These are phyloP conservation scores for Xenops minutus DNA, from an alignment of 2,797 vertebrate genomes.

Conservation along the genomic window DNA sequence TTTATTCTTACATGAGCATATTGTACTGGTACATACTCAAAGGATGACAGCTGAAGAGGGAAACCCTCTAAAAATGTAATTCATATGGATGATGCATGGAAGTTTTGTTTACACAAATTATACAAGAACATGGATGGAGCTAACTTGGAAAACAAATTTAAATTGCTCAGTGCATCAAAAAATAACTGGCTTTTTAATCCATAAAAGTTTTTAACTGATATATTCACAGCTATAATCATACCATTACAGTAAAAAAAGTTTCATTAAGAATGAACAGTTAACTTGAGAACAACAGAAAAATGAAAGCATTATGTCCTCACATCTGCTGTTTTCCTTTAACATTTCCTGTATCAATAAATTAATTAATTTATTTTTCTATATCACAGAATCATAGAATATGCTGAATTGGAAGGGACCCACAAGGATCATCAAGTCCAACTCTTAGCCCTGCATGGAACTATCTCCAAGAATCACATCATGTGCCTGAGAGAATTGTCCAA, in stretches of 20 bases:
- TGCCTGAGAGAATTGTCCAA: neutral
- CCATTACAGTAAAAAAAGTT: neutral
- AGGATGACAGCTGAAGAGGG: neutral
- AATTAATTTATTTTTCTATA: neutral
- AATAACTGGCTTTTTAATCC: neutral
- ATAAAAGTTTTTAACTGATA: neutral
- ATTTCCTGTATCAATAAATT: neutral
- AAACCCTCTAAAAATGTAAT: neutral
- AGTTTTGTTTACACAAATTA: neutral
- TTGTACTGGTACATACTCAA: neutral
- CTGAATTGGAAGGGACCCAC: neutral
- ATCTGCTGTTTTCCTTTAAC: neutral
- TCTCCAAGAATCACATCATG: neutral
- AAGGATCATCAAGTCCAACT: neutral
- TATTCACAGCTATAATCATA: neutral
- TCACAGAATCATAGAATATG: neutral
- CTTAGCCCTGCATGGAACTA: neutral
- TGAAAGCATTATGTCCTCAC: neutral
- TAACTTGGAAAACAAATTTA: neutral
- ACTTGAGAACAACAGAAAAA: neutral
- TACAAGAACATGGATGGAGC: neutral
- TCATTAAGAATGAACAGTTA: neutral
- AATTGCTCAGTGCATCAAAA: neutral
- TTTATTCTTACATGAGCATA: neutral
- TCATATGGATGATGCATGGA: neutral